These are phyloP conservation scores for Rhabditoides inermis DNA, from an alignment of 2,888 invertebrate species.

Conservation along the genomic window DNA sequence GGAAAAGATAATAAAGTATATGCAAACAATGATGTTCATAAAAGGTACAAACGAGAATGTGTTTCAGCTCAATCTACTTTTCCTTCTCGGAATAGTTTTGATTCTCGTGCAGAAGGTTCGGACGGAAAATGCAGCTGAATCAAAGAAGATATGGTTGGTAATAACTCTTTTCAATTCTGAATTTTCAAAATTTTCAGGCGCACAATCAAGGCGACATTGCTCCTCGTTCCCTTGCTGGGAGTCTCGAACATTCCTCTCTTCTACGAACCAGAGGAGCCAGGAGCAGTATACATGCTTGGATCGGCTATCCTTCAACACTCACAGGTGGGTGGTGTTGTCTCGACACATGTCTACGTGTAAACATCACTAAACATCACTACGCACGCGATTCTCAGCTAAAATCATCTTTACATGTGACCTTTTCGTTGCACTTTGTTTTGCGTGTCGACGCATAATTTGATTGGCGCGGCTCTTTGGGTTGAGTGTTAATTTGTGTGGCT, in stretches of 20 bases:
- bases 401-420: background rate
- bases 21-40: too few species aligned
- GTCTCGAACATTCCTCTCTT: constrained; percentile 59
- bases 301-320: constrained; percentile 59
- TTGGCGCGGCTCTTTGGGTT: too few species aligned
- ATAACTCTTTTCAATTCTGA: background rate
- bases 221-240: constrained; percentile 60
- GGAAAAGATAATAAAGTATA: too few species aligned
- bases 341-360: background rate
- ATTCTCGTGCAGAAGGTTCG: constrained; percentile 56
- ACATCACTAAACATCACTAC: background rate
- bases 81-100: constrained; percentile 56
- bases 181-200: constrained; percentile 48
- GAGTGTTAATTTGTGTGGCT: too few species aligned
- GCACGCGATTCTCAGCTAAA: background rate
- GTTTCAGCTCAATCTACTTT: constrained; percentile 55
- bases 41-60: background rate
- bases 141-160: constrained; percentile 54
- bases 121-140: constrained; percentile 56
- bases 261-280: constrained; percentile 54
- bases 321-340: constrained; percentile 53
- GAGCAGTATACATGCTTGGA: constrained; percentile 56
- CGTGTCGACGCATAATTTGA: too few species aligned
- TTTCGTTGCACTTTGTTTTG: too few species aligned
- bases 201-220: constrained; percentile 59